These are phyloP conservation scores for Lycodopsis pacificus DNA, from an alignment of 2,797 vertebrate species.

Conservation along the genomic window DNA sequence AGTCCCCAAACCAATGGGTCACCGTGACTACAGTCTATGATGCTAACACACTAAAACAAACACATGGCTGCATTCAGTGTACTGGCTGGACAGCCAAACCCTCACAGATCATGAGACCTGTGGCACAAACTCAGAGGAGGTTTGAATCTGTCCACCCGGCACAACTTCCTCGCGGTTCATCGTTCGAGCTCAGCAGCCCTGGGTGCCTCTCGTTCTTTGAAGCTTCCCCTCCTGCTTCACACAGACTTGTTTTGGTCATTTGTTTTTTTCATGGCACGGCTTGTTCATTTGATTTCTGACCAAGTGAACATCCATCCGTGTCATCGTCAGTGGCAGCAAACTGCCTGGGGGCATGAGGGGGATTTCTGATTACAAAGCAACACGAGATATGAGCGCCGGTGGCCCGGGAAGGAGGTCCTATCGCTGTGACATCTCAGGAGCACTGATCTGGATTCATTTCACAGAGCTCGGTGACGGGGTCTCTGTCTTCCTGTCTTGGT, in stretches of 20 bases:
- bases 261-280: not conserved
- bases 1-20: too few relatives aligned
- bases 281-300: constrained; percentile 46
- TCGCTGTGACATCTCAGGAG: constrained; percentile 45
- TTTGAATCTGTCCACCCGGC: constrained; percentile 53
- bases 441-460: constrained; percentile 60
- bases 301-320: not conserved
- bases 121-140: constrained; percentile 24
- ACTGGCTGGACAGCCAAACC: constrained; percentile 1
- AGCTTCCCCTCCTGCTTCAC: constrained; percentile 3
- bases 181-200: constrained; percentile 57
- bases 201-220: constrained; percentile 41
- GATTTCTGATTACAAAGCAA: constrained; percentile 43
- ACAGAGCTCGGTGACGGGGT: constrained; percentile 54
- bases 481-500: constrained; percentile 61
- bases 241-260: constrained; percentile 20
- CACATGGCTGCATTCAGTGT: constrained; percentile 7
- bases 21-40: too few relatives aligned
- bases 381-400: not conserved
- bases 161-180: constrained; percentile 41
- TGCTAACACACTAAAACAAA: not conserved
- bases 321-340: constrained; percentile 20
- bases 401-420: constrained; percentile 28
- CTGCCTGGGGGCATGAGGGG: not conserved
- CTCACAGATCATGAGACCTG: constrained; percentile 29